Percentiles rank a stretch among this genome's conserved stretches.
Evolutionary conservation across 2,113 vertebrate species (phyloP).

Genomic region (Festucalex cinctus): DNA sequence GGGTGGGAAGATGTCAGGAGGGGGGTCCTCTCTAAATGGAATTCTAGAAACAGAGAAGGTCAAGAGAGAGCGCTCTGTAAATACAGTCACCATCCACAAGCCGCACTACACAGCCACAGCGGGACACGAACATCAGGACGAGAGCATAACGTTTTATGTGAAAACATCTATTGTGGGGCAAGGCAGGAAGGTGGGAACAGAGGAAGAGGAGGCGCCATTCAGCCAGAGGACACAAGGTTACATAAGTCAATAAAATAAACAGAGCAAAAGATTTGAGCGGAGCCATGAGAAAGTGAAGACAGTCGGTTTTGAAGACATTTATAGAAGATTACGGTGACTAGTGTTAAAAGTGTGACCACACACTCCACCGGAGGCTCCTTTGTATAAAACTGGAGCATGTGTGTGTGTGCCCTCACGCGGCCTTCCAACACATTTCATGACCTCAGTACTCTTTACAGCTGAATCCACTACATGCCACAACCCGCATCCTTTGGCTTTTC

Average conservation of each 20-base stretch:
- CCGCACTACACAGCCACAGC: constrained; percentile 36
- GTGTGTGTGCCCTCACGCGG: not conserved
- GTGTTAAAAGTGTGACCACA: constrained; percentile 13
- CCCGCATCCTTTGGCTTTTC: constrained; percentile 11
- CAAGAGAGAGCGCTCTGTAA: constrained; percentile 53
- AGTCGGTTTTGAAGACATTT: constrained; percentile 7
- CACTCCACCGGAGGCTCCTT: constrained; percentile 3
- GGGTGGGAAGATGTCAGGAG: constrained; percentile 97
- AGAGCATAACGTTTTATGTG: constrained; percentile 17
- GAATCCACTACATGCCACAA: constrained; percentile 18
- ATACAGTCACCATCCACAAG: constrained; percentile 39
- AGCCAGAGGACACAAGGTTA: constrained; percentile 35
- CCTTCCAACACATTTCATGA: constrained; percentile 11
- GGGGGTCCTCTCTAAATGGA: constrained; percentile 99
- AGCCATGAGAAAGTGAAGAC: constrained; percentile 9
- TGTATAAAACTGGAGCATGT: not conserved
- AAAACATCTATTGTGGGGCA: constrained; percentile 21
- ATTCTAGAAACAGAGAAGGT: constrained; percentile 90
- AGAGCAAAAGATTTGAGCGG: constrained; percentile 22
- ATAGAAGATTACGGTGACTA: not conserved
- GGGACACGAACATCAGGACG: constrained; percentile 16
- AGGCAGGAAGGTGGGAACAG: constrained; percentile 36
- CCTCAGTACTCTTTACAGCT: constrained; percentile 8
- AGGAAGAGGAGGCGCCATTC: constrained; percentile 38
- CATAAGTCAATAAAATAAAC: constrained; percentile 54